These are phyloP conservation scores for Euborellia annulipes DNA, from an alignment of 1,140 invertebrate genomes.

Conservation along the genomic window DNA sequence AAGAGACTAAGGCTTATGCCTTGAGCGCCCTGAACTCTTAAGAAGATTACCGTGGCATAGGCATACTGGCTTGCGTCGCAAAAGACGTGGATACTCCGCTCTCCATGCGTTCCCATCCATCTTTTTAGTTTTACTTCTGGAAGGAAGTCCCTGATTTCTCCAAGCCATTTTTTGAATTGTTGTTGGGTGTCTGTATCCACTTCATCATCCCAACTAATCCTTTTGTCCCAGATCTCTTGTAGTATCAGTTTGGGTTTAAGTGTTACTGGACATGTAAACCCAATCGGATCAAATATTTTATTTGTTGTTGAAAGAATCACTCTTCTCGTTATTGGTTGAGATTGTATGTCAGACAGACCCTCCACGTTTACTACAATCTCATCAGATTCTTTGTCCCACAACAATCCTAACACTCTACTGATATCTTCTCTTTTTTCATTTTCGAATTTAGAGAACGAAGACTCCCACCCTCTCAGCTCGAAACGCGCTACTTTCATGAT, in stretches of 20 bases:
- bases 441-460: constrained; percentile 1
- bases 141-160: constrained; percentile 10
- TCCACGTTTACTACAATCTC: constrained; percentile 9
- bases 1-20: constrained; percentile 14
- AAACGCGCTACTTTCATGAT: constrained; percentile 17
- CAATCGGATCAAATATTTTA: constrained; percentile 22
- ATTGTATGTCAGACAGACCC: neutral
- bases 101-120: constrained; percentile 9
- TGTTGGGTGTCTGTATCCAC: constrained; percentile 4
- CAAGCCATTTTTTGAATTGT: constrained; percentile 16
- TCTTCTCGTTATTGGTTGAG: constrained; percentile 11
- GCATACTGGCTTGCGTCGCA: constrained; percentile 21
- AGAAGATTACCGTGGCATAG: constrained; percentile 21
- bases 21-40: constrained; percentile 9
- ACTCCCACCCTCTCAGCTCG: constrained; percentile 20
- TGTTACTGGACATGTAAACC: constrained; percentile 19
- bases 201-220: constrained; percentile 16
- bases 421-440: constrained; percentile 1
- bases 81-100: constrained; percentile 19
- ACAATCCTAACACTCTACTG: constrained; percentile 13
- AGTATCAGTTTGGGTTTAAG: constrained; percentile 18
- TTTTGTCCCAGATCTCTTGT: constrained; percentile 17
- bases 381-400: constrained; percentile 15
- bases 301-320: constrained; percentile 15
- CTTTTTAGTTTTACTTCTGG: constrained; percentile 16